These are phyloP conservation scores for Orthosia incerta DNA, from an alignment of 2,888 invertebrate species.

Conservation along the genomic window DNA sequence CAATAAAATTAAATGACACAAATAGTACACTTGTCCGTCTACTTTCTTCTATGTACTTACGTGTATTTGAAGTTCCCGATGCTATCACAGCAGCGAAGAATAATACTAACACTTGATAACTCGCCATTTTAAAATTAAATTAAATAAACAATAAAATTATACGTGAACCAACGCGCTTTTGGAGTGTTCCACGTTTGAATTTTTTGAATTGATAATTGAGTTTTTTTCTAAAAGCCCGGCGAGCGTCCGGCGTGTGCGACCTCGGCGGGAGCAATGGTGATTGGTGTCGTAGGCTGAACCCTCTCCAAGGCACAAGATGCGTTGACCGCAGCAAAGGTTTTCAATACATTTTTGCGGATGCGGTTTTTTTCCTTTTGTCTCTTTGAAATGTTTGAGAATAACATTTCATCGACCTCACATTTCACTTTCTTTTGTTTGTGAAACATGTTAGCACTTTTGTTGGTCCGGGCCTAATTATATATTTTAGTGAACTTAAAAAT, in stretches of 20 bases:
- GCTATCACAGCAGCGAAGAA: constrained; percentile 79
- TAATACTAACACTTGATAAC: constrained; percentile 77
- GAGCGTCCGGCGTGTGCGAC: constrained; percentile 80
- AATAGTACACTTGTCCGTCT: constrained; percentile 75
- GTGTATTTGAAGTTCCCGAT: constrained; percentile 82
- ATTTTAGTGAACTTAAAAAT: not conserved
- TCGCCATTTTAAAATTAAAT: constrained; percentile 76
- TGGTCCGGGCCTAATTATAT: not conserved
- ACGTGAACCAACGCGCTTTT: constrained; percentile 12
- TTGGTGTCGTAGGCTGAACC: constrained; percentile 73
- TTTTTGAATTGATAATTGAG: constrained; percentile 33
- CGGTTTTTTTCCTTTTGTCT: constrained; percentile 53
- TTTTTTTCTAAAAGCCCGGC: constrained; percentile 58
- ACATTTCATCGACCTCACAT: constrained; percentile 21
- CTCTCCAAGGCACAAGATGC: constrained; percentile 74
- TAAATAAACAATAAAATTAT: constrained; percentile 34
- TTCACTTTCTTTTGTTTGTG: constrained; percentile 52
- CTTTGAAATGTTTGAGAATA: constrained; percentile 29
- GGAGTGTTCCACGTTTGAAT: constrained; percentile 49
- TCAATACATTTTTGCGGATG: constrained; percentile 62
- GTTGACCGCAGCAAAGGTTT: constrained; percentile 72
- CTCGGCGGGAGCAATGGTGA: constrained; percentile 82
- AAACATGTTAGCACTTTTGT: constrained; percentile 1
- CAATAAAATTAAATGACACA: constrained; percentile 72
- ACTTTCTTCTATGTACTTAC: constrained; percentile 87